phyloP scores from a whole-genome alignment of 1,140 invertebrate genomes.

The Telenomus remus region DNA sequence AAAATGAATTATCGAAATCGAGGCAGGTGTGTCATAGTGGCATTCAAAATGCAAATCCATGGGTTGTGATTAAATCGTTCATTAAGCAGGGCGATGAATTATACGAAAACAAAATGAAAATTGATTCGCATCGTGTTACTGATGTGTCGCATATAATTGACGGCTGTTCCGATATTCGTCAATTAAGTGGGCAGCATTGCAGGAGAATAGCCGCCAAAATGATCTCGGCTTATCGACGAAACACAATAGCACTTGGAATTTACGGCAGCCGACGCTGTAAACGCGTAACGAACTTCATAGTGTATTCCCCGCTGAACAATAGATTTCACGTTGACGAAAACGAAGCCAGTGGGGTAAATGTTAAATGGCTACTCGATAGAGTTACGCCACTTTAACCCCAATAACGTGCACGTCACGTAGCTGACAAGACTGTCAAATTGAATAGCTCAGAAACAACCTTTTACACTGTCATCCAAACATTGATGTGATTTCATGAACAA shows the following conservation, averaged over 20 bases:
- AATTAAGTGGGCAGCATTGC: constrained; percentile 55
- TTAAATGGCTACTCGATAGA: constrained; percentile 70
- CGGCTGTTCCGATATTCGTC: constrained; percentile 54
- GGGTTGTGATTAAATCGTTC: constrained; percentile 39
- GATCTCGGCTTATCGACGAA: constrained; percentile 56
- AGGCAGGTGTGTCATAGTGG: constrained; percentile 1
- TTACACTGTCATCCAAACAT: constrained; percentile 42
- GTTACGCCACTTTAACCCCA: constrained; percentile 67
- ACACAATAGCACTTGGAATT: constrained; percentile 57
- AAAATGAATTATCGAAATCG: constrained; percentile 25
- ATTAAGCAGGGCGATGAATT: constrained; percentile 37
- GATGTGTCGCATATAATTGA: constrained; percentile 56
- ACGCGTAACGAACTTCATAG: constrained; percentile 68
- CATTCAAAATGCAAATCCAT: constrained; percentile 49
- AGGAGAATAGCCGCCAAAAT: constrained; percentile 51
- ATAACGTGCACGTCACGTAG: constrained; percentile 67
- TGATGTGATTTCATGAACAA: constrained; percentile 44
- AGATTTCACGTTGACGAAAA: constrained; percentile 67
- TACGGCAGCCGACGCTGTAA: constrained; percentile 49
- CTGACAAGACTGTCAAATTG: constrained; percentile 50
- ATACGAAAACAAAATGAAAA: constrained; percentile 55
- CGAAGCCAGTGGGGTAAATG: constrained; percentile 63
- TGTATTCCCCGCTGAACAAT: constrained; percentile 70
- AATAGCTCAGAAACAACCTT: constrained; percentile 49
- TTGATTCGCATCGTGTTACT: constrained; percentile 54